Evolutionary conservation across 2,888 invertebrate genomes (phyloP).

Genomic region (Pherbina coryleti): DNA sequence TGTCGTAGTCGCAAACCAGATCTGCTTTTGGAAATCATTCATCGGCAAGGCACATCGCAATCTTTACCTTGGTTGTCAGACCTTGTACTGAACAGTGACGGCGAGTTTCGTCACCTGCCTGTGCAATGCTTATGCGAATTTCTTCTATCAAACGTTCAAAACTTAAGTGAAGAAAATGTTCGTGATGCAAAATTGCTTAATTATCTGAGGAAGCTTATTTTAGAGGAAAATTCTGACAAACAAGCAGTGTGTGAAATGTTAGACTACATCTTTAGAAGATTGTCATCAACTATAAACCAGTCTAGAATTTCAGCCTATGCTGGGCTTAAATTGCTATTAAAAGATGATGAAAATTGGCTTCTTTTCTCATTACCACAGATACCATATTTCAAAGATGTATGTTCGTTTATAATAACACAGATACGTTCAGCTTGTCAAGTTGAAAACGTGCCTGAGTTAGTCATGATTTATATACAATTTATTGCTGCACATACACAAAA

Average conservation of each 20-base stretch:
- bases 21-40: slow-evolving; percentile 91
- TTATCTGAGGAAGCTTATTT: slow-evolving; percentile 73
- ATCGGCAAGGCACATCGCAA: slow-evolving; percentile 87
- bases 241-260: slow-evolving; percentile 81
- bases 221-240: slow-evolving; percentile 71
- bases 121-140: slow-evolving; percentile 99
- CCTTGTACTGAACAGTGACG: slow-evolving; percentile 91
- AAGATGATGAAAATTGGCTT: slow-evolving; percentile 73
- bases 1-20: slow-evolving; percentile 92
- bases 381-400: slow-evolving; percentile 82
- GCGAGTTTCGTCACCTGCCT: slow-evolving; percentile 82
- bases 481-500: slow-evolving; percentile 81
- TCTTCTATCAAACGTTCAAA: slow-evolving; percentile 78
- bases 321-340: slow-evolving; percentile 80
- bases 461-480: slow-evolving; percentile 87
- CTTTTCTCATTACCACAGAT: slow-evolving; percentile 78
- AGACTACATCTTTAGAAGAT: slow-evolving; percentile 87
- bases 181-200: slow-evolving; percentile 80
- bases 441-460: slow-evolving; percentile 83
- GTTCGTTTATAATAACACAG: slow-evolving; percentile 78
- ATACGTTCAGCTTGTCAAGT: slow-evolving; percentile 90
- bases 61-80: slow-evolving; percentile 98
- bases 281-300: slow-evolving; percentile 84
- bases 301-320: slow-evolving; percentile 81
- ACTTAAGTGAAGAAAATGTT: slow-evolving; percentile 76